A percentile compares a stretch with the other conserved stretches of the same genome.
Conservation (phyloP, 2,113 vertebrate genomes). For the Plecturocebus donacophilus region DNA sequence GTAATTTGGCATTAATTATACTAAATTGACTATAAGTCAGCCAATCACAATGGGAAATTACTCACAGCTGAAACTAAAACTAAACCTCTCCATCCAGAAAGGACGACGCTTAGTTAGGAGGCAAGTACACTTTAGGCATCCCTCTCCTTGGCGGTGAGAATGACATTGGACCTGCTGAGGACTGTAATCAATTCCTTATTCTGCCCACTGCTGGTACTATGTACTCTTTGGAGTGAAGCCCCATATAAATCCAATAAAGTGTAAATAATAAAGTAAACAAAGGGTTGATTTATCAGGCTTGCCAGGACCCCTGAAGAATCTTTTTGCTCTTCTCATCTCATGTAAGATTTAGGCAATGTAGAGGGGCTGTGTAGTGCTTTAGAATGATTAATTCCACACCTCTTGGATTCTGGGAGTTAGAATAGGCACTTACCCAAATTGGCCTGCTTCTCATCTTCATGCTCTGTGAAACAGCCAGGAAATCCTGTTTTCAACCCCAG, state of each 20-base stretch:
- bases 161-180: not conserved
- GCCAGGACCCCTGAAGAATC: not conserved
- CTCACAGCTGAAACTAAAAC: conserved; percentile 71
- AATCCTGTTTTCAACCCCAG: not conserved
- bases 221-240: not conserved
- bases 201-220: not conserved
- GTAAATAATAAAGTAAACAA: conserved; percentile 32
- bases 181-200: not conserved
- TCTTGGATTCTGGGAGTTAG: not conserved
- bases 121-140: not conserved
- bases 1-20: conserved; percentile 70
- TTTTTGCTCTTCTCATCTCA: not conserved
- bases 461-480: not conserved
- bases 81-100: conserved; percentile 45
- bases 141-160: not conserved
- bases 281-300: not conserved
- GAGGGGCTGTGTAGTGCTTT: not conserved
- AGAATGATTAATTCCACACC: not conserved
- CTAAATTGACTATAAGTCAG: conserved; percentile 71
- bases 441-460: not conserved
- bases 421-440: not conserved
- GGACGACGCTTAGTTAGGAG: not conserved
- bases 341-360: not conserved
- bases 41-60: conserved; percentile 67
- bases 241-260: conserved; percentile 11